Evolutionary conservation across 2,113 vertebrate genomes (phyloP).

Genomic region (Psittacus erithacus): DNA sequence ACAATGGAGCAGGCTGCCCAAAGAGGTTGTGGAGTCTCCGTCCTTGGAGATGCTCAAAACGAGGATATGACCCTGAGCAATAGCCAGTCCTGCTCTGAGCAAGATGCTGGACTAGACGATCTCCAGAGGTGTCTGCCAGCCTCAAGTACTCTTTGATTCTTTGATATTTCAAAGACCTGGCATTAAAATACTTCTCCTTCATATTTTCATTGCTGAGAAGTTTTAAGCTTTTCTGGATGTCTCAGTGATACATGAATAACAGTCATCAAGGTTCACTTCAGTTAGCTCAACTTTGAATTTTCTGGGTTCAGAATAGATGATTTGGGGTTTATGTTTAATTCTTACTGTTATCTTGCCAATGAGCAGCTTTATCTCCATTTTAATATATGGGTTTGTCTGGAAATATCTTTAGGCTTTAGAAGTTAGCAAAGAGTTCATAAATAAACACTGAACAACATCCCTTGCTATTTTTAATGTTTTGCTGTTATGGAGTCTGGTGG

Average conservation of each 20-base stretch:
- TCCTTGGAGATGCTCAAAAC: neutral
- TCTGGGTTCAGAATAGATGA: neutral
- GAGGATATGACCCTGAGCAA: neutral
- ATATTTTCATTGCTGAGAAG: neutral
- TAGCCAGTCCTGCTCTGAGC: neutral
- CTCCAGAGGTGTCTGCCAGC: neutral
- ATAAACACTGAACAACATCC: neutral
- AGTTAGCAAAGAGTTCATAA: neutral
- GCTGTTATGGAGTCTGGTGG: neutral
- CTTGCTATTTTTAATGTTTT: conserved; percentile 49
- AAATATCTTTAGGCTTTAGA: neutral
- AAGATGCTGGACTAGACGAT: neutral
- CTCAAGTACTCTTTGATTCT: neutral
- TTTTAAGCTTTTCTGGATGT: neutral
- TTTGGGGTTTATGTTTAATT: neutral
- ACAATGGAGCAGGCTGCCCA: neutral
- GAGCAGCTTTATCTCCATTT: neutral
- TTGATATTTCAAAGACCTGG: neutral
- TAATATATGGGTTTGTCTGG: neutral
- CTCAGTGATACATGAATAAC: neutral
- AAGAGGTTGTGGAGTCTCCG: neutral
- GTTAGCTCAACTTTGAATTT: neutral
- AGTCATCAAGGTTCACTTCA: neutral
- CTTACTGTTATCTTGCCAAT: neutral
- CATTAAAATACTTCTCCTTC: neutral